Base-by-base conservation (phyloP, 2,797 vertebrate genomes). In the Heteromormyrus szaboi region DNA sequence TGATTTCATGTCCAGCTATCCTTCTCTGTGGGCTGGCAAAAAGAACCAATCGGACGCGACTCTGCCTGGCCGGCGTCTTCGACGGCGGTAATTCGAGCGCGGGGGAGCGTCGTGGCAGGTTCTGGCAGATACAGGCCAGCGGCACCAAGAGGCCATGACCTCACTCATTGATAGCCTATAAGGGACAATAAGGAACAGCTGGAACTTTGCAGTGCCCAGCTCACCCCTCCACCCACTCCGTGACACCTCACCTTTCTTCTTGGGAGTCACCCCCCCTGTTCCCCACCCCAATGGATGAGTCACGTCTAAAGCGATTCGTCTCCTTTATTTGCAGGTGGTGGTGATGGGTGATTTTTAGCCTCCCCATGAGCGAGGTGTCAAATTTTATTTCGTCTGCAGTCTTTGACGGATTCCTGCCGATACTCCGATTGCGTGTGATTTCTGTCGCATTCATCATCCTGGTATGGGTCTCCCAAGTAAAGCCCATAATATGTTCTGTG, bases 111-210 rank as follows among this genome's bases (percentile, higher is more conserved):
- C 41, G 41, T 41, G 41, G 3, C 93, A 91, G 94, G 93, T 93
- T 94, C 94, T 94, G 91, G 91, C 91, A 89, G 92, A 91, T 92
- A 92, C 91, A 88, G 90, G 90, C 92, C 92, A 65, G 56, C 85
- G 89, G 85, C 90, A 88, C 85, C 88, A 89, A 89, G 92, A 92
- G 91, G 91, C 59, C 22, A 85, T 93, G 94, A 95, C 95, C 94
- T 94, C 92, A 88, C 93, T 94, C 94, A 94, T 95, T 94, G 94
- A 91, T 91, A 84, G 86, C 91, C 92, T 92, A 95, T 95, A 22
- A 59, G 56, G 6, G 7, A 56, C 54, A n/a, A 65, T 94, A 95
- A 93, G 94, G 95, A 95, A 95, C 94, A 92, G 93, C 91, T 88
- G 92, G 81, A 85, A 88, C 91, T 89, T 83, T 22, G 87, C 88